Percentiles rank a stretch among this genome's conserved stretches.
Evolutionary conservation across 2,797 vertebrate genomes (phyloP).

Genomic region (Poecilia picta): DNA sequence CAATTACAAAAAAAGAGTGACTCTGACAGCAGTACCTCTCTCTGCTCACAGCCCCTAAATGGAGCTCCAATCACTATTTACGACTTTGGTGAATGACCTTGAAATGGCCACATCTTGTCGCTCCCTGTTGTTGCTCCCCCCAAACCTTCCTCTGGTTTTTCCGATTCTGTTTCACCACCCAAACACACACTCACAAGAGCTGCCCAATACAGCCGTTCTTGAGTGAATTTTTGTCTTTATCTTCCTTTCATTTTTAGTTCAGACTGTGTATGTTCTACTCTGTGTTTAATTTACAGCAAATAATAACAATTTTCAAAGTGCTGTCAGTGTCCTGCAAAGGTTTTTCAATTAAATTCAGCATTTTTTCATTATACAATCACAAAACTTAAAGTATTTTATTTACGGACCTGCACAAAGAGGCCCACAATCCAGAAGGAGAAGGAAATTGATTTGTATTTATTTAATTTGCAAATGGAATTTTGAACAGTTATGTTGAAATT

Average conservation of each 20-base stretch:
- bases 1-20: slow-evolving; percentile 25
- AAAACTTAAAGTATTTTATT: background rate
- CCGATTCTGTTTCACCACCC: slow-evolving; percentile 28
- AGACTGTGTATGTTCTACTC: background rate
- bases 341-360: background rate
- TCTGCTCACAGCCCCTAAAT: slow-evolving; percentile 25
- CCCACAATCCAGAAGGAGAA: background rate
- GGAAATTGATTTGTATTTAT: background rate
- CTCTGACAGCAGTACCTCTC: slow-evolving; percentile 19
- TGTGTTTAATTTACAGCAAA: background rate
- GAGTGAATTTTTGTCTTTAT: slow-evolving; percentile 31
- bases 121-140: slow-evolving; percentile 34
- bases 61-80: slow-evolving; percentile 63
- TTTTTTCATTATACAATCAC: background rate
- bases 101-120: slow-evolving; percentile 54
- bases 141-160: slow-evolving; percentile 20
- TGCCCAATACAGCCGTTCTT: slow-evolving; percentile 22
- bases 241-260: slow-evolving; percentile 10
- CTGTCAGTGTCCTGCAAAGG: background rate
- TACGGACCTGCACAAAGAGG: no score
- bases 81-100: slow-evolving; percentile 68
- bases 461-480: background rate
- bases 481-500: background rate
- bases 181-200: slow-evolving; percentile 9
- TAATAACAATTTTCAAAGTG: background rate